Percentiles rank a stretch among this genome's conserved stretches.
phyloP scores from a whole-genome alignment of 1,140 invertebrate genomes.

The Chrysopa pallens region DNA sequence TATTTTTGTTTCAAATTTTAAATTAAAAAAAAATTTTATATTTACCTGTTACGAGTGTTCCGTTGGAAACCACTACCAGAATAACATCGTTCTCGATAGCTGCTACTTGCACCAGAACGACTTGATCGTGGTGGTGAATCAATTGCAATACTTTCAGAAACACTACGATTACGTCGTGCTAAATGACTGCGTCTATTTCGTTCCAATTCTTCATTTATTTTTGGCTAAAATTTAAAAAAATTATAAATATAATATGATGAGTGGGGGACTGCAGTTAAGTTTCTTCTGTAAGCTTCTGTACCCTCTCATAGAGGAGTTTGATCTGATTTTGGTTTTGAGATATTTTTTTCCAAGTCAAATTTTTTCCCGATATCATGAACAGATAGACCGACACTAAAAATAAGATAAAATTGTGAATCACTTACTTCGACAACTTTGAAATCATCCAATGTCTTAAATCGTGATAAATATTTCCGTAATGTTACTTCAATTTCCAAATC shows the following conservation, averaged over 20 bases:
- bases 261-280: no score
- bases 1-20: no score
- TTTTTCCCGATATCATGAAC: no score
- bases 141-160: background rate
- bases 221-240: background rate
- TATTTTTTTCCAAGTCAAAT: no score
- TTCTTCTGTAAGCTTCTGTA: no score
- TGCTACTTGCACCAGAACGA: background rate
- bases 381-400: no score
- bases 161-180: background rate
- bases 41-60: no score
- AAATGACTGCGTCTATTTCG: background rate
- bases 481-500: constrained; percentile 65
- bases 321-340: no score
- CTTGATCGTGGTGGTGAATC: background rate
- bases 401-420: background rate
- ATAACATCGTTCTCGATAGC: background rate
- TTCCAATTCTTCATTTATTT: constrained; percentile 2
- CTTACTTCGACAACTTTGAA: constrained; percentile 62
- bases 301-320: no score
- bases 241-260: background rate
- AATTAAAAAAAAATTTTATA: no score
- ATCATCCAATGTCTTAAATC: constrained; percentile 90
- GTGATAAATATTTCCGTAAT: constrained; percentile 61
- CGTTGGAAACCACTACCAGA: background rate